Conservation (phyloP, 64 coral and sea anemone species). For the Actinia tenebrosa region DNA sequence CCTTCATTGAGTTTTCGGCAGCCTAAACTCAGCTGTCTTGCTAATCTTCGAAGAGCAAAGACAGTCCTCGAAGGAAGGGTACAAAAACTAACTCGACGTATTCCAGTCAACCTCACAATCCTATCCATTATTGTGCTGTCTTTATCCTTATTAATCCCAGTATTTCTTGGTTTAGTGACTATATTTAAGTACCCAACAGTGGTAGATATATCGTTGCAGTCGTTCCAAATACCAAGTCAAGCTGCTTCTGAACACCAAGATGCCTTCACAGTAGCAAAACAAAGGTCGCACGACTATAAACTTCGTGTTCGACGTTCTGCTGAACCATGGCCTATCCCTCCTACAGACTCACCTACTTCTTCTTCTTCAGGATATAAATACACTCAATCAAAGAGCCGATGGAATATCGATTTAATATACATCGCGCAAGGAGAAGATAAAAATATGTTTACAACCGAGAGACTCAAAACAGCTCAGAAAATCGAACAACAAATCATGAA, state of each 20-base stretch:
- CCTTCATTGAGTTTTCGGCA: slow-evolving; percentile 29
- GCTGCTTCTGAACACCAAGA: slow-evolving; percentile 45
- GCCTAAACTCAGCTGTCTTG: slow-evolving; percentile 17
- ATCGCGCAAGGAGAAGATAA: slow-evolving; percentile 55
- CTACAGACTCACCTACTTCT: not conserved
- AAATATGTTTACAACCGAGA: slow-evolving; percentile 91
- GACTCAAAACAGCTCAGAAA: slow-evolving; percentile 57
- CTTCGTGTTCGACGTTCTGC: not conserved
- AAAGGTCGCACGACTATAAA: slow-evolving; percentile 13
- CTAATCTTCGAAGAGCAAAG: not conserved
- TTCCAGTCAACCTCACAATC: slow-evolving; percentile 25
- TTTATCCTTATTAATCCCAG: slow-evolving; percentile 28
- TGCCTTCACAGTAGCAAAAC: slow-evolving; percentile 32
- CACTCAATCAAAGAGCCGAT: slow-evolving; percentile 29
- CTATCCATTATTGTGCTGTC: slow-evolving; percentile 3
- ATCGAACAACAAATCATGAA: slow-evolving; percentile 77
- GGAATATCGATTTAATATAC: slow-evolving; percentile 81
- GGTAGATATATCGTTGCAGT: slow-evolving; percentile 74
- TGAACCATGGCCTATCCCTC: slow-evolving; percentile 22
- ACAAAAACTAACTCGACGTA: not conserved
- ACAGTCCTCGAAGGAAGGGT: not conserved
- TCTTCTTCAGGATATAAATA: slow-evolving; percentile 6
- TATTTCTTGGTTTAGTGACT: not conserved
- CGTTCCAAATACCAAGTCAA: slow-evolving; percentile 76
- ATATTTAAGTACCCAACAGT: not conserved